Evolutionary conservation across 1,140 invertebrate species (phyloP), one percentile per base, ranked within the genome.

Genomic region (Tribolium madens): DNA sequence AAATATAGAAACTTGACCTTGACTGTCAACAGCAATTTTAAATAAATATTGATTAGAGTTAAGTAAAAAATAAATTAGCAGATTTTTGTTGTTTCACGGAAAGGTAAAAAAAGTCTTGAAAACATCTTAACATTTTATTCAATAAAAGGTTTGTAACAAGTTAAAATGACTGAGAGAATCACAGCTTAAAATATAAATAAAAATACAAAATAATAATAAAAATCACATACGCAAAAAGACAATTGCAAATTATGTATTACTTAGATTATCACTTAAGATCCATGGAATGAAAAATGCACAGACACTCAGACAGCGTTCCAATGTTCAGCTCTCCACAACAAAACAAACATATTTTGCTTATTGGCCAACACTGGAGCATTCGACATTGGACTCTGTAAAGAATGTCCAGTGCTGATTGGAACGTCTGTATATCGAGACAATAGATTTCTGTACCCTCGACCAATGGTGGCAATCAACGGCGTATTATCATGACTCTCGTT

Each of bases 371-470:
- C 26, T 26, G 75, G 50, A 77, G 83, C 15, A 69, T 77, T 80
- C 60, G 74, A 64, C 31, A 82, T 81, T 5, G 87, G 73, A 80
- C 83, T 85, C 17, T 78, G 79, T 48, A 85, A 14, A 47, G 79
- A 76, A 12, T 78, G 81, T 33, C 73, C 82, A 78, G 76, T 80
- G 78, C 76, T 85, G 79, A 81, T 76, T 0, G 87, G 86, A 47
- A 87, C 87, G 76, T 93, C 91, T 3, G 92, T 91, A 77, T 92
- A 93, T 36, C 92, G 87, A 17, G 91, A 88, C 52, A 96, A 90
- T 47, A 96, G 87, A 79, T 92, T 95, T 17, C 95, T 88, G 84
- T 96, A 97, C 0, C 95, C 94, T 76, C 92, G 90, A 0, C 95
- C 95, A 73, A 96, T 90, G 0, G 94, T 96, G 0, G 91, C 93